A percentile compares a stretch with the other conserved stretches of the same genome.
phyloP scores from a whole-genome alignment of 2,797 vertebrate species.

The Paguma larvata region DNA sequence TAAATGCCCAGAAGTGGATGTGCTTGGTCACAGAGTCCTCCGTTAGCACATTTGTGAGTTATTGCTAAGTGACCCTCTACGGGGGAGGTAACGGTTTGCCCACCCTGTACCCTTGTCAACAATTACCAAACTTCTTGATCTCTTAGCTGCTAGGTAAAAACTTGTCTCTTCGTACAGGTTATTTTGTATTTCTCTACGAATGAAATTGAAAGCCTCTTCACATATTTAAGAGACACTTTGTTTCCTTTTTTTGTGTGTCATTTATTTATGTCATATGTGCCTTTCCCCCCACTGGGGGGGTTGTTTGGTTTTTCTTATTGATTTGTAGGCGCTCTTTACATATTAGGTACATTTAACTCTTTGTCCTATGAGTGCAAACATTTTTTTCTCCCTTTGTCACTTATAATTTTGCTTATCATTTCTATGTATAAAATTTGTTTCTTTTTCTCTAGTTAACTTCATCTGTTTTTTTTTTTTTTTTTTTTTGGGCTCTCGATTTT shows the following conservation, averaged over 20 bases:
- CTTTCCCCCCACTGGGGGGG: background rate
- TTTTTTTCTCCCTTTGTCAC: background rate
- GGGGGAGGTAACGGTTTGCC: background rate
- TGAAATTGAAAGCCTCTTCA: background rate
- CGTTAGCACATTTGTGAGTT: background rate
- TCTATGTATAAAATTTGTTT: background rate
- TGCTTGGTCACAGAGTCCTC: background rate
- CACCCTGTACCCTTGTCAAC: background rate
- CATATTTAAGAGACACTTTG: background rate
- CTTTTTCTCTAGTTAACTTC: background rate
- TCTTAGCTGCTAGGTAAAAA: background rate
- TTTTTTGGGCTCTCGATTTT: background rate
- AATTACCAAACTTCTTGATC: background rate
- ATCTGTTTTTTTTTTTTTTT: background rate
- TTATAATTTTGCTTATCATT: slow-evolving; percentile 1
- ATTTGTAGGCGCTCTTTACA: slow-evolving; percentile 13
- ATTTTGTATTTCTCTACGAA: background rate
- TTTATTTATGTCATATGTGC: background rate
- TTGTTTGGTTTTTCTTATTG: slow-evolving; percentile 16
- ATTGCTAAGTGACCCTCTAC: background rate
- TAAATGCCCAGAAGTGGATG: background rate
- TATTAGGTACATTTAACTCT: background rate
- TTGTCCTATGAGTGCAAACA: background rate
- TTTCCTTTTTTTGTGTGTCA: background rate
- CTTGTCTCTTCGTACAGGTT: background rate